A percentile compares a stretch with the other conserved stretches of the same genome.
phyloP scores from a whole-genome alignment of 2,113 vertebrate genomes.

The Lophius piscatorius region DNA sequence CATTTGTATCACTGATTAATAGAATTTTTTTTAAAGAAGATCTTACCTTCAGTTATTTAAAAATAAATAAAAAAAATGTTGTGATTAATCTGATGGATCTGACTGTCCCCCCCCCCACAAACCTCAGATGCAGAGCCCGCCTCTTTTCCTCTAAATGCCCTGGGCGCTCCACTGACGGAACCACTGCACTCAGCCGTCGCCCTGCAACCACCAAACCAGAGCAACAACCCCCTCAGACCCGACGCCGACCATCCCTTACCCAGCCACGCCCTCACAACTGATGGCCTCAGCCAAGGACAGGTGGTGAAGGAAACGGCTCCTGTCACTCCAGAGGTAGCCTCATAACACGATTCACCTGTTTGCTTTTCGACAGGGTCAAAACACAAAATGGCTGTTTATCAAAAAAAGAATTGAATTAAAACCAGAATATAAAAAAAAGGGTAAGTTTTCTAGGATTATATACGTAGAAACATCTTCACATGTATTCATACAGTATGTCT shows the following conservation, averaged over 20 bases:
- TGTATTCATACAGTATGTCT: too few species aligned
- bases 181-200: constrained; percentile 81
- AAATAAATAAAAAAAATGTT: neutral
- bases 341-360: neutral
- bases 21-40: too few species aligned
- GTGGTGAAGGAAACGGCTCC: constrained; percentile 5
- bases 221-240: constrained; percentile 63
- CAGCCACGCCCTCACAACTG: constrained; percentile 1
- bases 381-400: too few species aligned
- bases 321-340: constrained; percentile 49
- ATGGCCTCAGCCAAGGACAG: neutral
- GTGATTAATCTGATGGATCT: constrained; percentile 3
- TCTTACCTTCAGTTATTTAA: too few species aligned
- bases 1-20: too few species aligned
- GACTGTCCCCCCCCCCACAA: constrained; percentile 2
- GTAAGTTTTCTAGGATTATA: too few species aligned
- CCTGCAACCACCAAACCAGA: constrained; percentile 86
- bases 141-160: constrained; percentile 12
- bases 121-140: constrained; percentile 9
- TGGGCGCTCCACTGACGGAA: constrained; percentile 73
- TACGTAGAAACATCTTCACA: too few species aligned
- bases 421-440: too few species aligned
- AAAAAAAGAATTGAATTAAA: too few species aligned
- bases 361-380: too few species aligned
- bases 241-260: constrained; percentile 1